phyloP scores from a whole-genome alignment of 2,797 vertebrate species.

The Poecilia gillii region DNA sequence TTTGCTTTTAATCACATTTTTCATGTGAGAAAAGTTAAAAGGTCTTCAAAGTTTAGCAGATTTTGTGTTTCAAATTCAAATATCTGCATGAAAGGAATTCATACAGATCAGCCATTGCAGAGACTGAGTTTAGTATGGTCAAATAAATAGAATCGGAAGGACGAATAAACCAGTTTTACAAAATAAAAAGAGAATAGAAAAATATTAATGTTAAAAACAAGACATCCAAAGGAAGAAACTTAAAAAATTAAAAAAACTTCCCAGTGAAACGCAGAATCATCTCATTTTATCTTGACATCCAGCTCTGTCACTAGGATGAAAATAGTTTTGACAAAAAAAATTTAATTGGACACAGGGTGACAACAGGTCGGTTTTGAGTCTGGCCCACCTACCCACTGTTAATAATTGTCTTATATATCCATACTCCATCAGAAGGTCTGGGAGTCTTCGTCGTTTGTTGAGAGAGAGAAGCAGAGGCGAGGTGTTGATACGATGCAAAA shows the following conservation, averaged over 20 bases:
- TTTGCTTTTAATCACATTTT: not conserved
- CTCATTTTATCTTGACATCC: not conserved
- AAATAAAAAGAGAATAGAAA: not conserved
- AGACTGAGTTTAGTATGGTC: not conserved
- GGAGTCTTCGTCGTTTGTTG: not conserved
- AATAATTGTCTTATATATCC: not conserved
- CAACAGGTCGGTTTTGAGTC: not conserved
- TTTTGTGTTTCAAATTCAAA: not conserved
- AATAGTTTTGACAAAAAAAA: not conserved
- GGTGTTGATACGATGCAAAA: not conserved
- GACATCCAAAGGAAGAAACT: not conserved
- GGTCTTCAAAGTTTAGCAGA: not conserved
- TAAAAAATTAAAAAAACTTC: not conserved
- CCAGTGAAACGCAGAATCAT: not conserved
- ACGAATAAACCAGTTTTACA: not conserved
- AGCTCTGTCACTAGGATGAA: not conserved
- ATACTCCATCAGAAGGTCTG: not conserved
- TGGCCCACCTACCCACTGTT: not conserved
- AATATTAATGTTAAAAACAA: not conserved
- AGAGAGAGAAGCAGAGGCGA: not conserved
- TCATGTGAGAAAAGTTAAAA: not conserved
- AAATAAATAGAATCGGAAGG: not conserved
- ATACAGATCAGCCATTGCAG: not conserved
- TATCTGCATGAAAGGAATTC: not conserved
- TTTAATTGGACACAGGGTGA: not conserved